A percentile compares a stretch with the other conserved stretches of the same genome.
phyloP scores from a whole-genome alignment of 2,113 vertebrate genomes.

The Pseudopipra pipra region DNA sequence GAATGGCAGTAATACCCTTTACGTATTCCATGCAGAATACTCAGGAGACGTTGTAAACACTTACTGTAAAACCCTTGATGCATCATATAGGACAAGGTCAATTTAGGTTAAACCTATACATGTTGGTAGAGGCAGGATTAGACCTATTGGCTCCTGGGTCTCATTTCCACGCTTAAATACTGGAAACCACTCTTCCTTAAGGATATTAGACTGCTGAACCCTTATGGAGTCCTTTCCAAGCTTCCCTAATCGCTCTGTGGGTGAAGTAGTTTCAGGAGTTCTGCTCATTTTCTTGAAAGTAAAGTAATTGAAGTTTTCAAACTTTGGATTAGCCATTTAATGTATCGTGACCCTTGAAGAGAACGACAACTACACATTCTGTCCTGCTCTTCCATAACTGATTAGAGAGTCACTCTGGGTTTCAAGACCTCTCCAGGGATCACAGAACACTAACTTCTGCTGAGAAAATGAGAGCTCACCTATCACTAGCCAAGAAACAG shows the following conservation, averaged over 20 bases:
- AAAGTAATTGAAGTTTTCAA: slow-evolving; percentile 38
- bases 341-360: slow-evolving; percentile 36
- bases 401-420: not conserved
- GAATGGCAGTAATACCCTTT: not conserved
- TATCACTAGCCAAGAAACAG: not conserved
- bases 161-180: not conserved
- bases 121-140: rapidly evolving
- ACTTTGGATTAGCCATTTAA: slow-evolving; percentile 57
- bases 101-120: not conserved
- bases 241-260: not conserved
- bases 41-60: not conserved
- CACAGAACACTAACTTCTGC: not conserved
- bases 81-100: not conserved
- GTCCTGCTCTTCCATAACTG: not conserved
- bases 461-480: not conserved
- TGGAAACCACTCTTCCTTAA: not conserved
- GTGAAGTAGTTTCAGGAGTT: not conserved
- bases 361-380: not conserved
- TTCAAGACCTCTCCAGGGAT: not conserved
- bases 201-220: not conserved
- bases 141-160: not conserved
- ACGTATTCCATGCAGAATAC: not conserved
- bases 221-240: not conserved
- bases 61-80: not conserved
- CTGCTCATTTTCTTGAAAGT: not conserved